phyloP scores from a whole-genome alignment of 2,797 vertebrate species.

The Carcharodon carcharias region DNA sequence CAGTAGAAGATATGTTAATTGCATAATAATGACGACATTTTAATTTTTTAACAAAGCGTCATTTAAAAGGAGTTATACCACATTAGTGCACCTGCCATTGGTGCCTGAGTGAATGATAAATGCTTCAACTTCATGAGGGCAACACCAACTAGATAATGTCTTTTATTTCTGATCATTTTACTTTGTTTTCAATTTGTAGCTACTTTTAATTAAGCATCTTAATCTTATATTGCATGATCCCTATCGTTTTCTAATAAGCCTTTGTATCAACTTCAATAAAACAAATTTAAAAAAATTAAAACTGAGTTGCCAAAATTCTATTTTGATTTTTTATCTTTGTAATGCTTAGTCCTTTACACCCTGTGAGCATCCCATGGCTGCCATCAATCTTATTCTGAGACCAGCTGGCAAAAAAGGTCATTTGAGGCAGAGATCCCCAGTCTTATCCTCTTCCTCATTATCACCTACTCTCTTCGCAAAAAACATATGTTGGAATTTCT shows the following conservation, averaged over 20 bases:
- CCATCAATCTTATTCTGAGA: background rate
- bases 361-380: background rate
- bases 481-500: background rate
- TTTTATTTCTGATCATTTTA: slow-evolving; percentile 5
- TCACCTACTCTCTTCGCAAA: background rate
- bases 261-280: background rate
- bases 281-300: background rate
- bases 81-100: slow-evolving; percentile 17
- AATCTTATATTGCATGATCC: background rate
- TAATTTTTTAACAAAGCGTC: slow-evolving; percentile 6
- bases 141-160: background rate
- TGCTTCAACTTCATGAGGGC: background rate
- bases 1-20: slow-evolving; percentile 33
- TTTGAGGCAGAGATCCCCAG: background rate
- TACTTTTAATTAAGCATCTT: background rate
- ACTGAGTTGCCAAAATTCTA: background rate
- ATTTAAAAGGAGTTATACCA: background rate
- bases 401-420: background rate
- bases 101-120: background rate
- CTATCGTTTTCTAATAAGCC: background rate
- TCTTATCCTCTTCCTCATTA: background rate
- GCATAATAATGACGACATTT: slow-evolving; percentile 25
- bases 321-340: background rate
- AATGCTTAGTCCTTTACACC: background rate
- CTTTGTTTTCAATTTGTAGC: background rate